These are phyloP conservation scores for Plemyria rubiginata DNA, from an alignment of 2,888 invertebrate genomes.

Conservation along the genomic window DNA sequence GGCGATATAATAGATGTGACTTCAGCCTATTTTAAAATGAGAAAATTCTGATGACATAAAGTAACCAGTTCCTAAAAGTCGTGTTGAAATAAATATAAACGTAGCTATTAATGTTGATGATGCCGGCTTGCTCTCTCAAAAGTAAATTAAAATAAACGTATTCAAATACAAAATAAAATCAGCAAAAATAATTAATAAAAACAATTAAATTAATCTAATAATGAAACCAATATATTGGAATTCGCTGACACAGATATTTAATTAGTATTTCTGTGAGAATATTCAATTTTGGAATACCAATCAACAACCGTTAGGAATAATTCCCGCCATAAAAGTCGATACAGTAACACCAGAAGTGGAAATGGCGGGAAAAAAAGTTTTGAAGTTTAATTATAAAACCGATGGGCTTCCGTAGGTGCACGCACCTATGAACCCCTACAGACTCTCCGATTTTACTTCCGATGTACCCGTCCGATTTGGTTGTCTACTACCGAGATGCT, in stretches of 20 bases:
- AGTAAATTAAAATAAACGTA: background rate
- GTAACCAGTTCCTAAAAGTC: background rate
- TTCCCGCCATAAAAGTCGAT: constrained; percentile 52
- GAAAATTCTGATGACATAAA: background rate
- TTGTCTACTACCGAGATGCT: no score
- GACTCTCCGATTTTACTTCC: constrained; percentile 12
- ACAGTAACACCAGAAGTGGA: constrained; percentile 73
- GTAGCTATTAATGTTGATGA: background rate
- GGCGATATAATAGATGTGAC: no score
- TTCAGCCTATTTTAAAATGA: background rate
- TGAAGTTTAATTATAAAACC: constrained; percentile 78
- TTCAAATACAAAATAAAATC: background rate
- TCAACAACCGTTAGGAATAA: constrained; percentile 42
- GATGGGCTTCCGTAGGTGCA: constrained; percentile 80
- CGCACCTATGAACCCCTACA: constrained; percentile 45
- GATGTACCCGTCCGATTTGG: constrained; percentile 2
- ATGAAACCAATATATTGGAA: constrained; percentile 36
- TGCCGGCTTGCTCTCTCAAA: background rate
- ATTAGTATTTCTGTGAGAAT: constrained; percentile 43
- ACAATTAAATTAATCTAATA: constrained; percentile 28
- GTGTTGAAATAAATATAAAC: background rate
- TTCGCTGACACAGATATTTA: constrained; percentile 39
- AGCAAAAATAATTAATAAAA: constrained; percentile 7
- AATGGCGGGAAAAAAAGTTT: constrained; percentile 75
- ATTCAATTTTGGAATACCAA: constrained; percentile 38